Evolutionary conservation across 2,888 invertebrate genomes (phyloP), one percentile per base, ranked within the genome.

Genomic region (Meteorus cinctellus): DNA sequence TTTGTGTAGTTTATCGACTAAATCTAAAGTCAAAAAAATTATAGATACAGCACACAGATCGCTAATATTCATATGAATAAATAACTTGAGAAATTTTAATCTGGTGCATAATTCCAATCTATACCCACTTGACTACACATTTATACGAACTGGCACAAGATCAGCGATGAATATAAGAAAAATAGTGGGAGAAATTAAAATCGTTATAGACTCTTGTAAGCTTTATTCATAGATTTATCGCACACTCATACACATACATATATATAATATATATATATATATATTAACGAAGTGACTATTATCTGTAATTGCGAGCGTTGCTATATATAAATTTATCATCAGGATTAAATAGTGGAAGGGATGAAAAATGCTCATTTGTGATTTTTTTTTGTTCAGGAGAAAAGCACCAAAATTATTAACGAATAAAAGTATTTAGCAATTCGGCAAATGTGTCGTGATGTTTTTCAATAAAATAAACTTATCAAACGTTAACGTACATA

Each of bases 161-260:
- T 16, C 29, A 31, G 10, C n/a, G 10, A 72, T 41, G 41, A 62
- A 45, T 16, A 19, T 34, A 14, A 48, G 34, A 19, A 63, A 34
- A 55, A 12, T 27, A 73, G 34, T 31, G 36, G 60, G 24, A 6
- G 36, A 73, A 73, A 60, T 60, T 59, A 48, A 60, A 45, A 74
- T 62, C 36, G 48, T 48, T 45, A 74, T 83, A 78, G 77, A 82
- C 74, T 84, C 82, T 82, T 81, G 65, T 82, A 84, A 84, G 78
- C 81, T 85, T 86, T 86, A 85, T 83, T 85, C 81, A 79, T 83
- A 82, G 76, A 81, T 82, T 84, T 74, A 78, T 80, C 81, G 74
- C 84, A 86, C 81, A 84, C 85, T 82, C 83, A 85, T 84, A 55
- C 19, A 55, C 55, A 55, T 55, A 55, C n/a, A 55, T 48, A 16